A percentile compares a stretch with the other conserved stretches of the same genome.
These are phyloP conservation scores for Corvus cornix DNA, from an alignment of 2,113 vertebrate genomes.

Conservation along the genomic window DNA sequence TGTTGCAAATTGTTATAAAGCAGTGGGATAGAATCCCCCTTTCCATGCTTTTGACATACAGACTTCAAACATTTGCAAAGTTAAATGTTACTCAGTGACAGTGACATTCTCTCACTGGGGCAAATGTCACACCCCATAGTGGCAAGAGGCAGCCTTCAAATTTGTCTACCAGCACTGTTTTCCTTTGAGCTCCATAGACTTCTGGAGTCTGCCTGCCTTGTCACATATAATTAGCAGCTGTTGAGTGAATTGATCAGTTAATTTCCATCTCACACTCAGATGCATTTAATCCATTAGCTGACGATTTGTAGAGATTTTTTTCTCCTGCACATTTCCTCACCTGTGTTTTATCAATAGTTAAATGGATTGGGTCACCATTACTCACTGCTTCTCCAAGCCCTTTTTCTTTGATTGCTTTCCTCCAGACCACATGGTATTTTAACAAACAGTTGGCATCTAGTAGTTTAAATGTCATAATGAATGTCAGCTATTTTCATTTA, in stretches of 20 bases:
- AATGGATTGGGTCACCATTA: constrained; percentile 50
- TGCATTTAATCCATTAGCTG: constrained; percentile 67
- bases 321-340: constrained; percentile 33
- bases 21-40: not conserved
- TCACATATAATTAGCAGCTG: constrained; percentile 68
- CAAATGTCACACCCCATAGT: not conserved
- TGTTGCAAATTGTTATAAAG: constrained; percentile 14
- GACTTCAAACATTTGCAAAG: not conserved
- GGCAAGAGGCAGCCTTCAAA: not conserved
- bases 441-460: constrained; percentile 21
- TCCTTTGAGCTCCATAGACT: not conserved
- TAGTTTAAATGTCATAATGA: constrained; percentile 59
- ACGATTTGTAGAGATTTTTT: constrained; percentile 50
- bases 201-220: constrained; percentile 41
- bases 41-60: not conserved
- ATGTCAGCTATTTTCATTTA: constrained; percentile 47
- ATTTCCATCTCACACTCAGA: constrained; percentile 55
- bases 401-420: constrained; percentile 29
- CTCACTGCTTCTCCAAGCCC: constrained; percentile 11
- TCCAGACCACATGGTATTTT: constrained; percentile 21
- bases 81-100: not conserved
- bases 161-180: not conserved
- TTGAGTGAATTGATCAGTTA: constrained; percentile 72
- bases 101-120: not conserved
- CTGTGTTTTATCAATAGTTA: constrained; percentile 58